Conservation (phyloP, 2,797 vertebrate genomes). For the Enteromius afrohamiltoni region DNA sequence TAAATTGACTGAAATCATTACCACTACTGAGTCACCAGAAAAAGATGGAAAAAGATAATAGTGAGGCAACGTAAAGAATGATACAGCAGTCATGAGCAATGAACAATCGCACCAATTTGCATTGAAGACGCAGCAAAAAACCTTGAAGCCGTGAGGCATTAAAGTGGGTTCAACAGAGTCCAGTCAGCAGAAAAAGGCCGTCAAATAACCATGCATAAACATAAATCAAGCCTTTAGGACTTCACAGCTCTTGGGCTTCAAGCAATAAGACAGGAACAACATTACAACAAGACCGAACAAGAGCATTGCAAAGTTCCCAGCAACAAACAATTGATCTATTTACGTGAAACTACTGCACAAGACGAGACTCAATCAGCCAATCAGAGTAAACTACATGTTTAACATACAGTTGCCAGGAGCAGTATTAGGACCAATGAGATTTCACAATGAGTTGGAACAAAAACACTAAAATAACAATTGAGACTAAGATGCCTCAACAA, state of each 20-base stretch:
- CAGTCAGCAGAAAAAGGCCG: conserved; percentile 40
- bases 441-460: background rate
- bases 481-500: background rate
- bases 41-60: conserved; percentile 1
- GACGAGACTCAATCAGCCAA: background rate
- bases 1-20: conserved; percentile 29
- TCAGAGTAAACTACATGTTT: background rate
- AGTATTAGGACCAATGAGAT: background rate
- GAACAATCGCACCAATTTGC: conserved; percentile 21
- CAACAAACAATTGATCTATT: background rate
- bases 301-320: background rate
- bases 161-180: background rate
- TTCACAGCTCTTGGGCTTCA: background rate
- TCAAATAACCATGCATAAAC: conserved; percentile 14
- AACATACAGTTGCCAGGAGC: background rate
- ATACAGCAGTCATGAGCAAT: background rate
- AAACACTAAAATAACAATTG: background rate
- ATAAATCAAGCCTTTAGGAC: conserved; percentile 30
- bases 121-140: conserved; percentile 17
- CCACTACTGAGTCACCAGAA: conserved; percentile 13
- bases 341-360: background rate
- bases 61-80: background rate
- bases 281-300: background rate
- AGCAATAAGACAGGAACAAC: background rate
- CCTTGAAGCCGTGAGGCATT: conserved; percentile 7